Conservation (phyloP, 2,888 invertebrate species). For the Ochropacha duplaris region DNA sequence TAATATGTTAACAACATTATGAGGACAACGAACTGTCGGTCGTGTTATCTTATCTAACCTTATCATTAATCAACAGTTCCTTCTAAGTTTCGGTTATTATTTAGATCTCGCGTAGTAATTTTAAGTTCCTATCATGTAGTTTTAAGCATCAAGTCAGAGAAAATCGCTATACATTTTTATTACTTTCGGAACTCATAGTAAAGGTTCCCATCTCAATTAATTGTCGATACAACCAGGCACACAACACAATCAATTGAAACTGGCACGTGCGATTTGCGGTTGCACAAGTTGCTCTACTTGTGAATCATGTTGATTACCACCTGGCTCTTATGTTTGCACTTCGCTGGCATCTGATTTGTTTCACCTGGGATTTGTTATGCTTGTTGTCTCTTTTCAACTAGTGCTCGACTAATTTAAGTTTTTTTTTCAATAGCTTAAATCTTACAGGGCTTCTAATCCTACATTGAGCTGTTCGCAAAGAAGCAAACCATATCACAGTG, state of each 20-base stretch:
- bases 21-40: neutral
- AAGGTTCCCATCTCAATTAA: too few species aligned
- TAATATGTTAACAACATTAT: neutral
- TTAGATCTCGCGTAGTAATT: neutral
- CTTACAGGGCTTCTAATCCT: too few species aligned
- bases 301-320: constrained; percentile 12
- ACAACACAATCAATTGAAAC: constrained; percentile 12
- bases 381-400: too few species aligned
- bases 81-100: neutral
- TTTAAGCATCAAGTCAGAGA: too few species aligned
- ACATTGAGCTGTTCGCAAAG: too few species aligned
- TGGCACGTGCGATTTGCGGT: constrained; percentile 28
- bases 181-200: too few species aligned
- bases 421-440: too few species aligned
- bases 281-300: constrained; percentile 22
- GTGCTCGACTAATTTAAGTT: too few species aligned
- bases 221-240: constrained; percentile 14
- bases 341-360: neutral
- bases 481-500: too few species aligned
- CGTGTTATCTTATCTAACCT: neutral
- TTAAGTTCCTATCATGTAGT: too few species aligned
- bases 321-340: constrained; percentile 6
- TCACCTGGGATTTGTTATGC: neutral
- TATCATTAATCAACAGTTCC: neutral
- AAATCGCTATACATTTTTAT: too few species aligned